A percentile compares a stretch with the other conserved stretches of the same genome.
Conservation (phyloP, 2,113 vertebrate genomes). For the Pionites leucogaster region DNA sequence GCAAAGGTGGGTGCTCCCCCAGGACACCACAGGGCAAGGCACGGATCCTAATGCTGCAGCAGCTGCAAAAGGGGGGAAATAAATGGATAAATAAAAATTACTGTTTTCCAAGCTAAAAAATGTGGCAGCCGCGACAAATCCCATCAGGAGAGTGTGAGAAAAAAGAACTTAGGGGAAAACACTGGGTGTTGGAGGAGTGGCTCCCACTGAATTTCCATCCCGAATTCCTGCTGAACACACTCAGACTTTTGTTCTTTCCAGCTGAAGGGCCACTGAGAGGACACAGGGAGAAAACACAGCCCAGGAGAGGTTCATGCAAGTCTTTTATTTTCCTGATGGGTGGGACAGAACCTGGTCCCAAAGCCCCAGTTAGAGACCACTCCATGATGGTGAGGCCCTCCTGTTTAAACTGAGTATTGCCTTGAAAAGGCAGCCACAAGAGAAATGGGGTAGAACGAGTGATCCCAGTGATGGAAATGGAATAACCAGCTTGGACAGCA, state of each 20-base stretch:
- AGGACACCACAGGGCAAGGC: background rate
- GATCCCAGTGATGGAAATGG: background rate
- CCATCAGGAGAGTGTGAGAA: background rate
- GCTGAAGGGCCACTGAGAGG: background rate
- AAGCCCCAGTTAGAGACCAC: background rate
- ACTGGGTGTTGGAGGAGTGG: background rate
- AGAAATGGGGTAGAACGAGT: background rate
- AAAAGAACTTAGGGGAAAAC: background rate
- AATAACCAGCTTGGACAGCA: background rate
- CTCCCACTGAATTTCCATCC: background rate
- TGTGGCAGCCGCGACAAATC: background rate
- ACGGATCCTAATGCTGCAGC: background rate
- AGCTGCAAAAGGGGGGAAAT: background rate
- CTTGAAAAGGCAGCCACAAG: background rate
- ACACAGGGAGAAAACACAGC: background rate
- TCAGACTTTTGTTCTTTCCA: background rate
- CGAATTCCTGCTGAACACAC: background rate
- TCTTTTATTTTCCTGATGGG: background rate
- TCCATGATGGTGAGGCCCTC: background rate
- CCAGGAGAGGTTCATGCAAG: fast-evolving
- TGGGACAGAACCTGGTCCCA: background rate
- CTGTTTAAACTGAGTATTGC: background rate
- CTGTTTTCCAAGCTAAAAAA: background rate
- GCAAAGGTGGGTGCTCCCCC: background rate
- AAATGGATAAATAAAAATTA: background rate